Evolutionary conservation across 2,888 invertebrate genomes (phyloP), one percentile per base, ranked within the genome.

Genomic region (Lycophotia porphyrea): DNA sequence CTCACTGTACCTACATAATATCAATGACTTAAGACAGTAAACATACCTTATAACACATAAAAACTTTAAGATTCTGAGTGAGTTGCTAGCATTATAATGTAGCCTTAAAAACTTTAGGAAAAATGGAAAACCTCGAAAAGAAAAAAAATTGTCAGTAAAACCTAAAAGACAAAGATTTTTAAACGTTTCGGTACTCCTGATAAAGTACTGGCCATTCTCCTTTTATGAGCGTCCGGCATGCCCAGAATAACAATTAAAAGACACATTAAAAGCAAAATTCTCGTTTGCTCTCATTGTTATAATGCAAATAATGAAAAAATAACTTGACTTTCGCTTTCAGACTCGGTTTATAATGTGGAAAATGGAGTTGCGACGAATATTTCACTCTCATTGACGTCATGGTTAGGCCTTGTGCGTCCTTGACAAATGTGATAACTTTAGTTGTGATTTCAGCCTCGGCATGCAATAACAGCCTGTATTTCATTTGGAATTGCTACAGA

Each of bases 171-270:
- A 74, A 81, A 77, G 67, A 85, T 85, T 85, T 80, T 76, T 69
- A 78, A 82, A 47, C 34, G 60, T 74, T 85, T 71, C 27, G 52
- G 61, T 76, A 31, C 71, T 76, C 52, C 64, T 87, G 71, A 67
- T 84, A 74, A 82, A 82, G 82, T 73, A 82, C 78, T 52, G 71
- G 24, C 78, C 72, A 78, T 86, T 86, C 73, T 74, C 34, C 47
- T 71, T 86, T 97, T 87, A 82, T 61, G 76, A 76, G 82, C 74
- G 76, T 85, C 83, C 80, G 83, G 70, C 69, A 55, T 60, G 72
- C 64, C 76, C 76, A 67, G 55, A 70, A 81, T 83, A 80, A 80
- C 78, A 86, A 81, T 82, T 80, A 85, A 81, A 85, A 80, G 71
- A 74, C 71, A 78, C 80, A 76, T 84, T 76, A 86, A 75, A 84